A percentile compares a stretch with the other conserved stretches of the same genome.
Conservation (phyloP, 2,888 invertebrate species). For the Lepidocyrtoides sp. region DNA sequence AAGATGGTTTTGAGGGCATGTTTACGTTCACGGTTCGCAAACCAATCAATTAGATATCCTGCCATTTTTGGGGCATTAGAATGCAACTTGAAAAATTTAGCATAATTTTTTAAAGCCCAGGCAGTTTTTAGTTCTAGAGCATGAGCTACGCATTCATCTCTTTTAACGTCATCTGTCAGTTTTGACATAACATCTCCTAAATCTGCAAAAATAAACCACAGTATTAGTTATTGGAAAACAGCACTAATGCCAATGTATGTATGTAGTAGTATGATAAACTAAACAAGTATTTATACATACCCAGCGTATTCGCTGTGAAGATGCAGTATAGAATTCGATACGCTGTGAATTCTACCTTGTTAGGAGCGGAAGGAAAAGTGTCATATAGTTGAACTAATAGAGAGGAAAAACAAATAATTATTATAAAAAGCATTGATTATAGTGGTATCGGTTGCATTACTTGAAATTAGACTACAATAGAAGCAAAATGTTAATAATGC, state of each 20-base stretch:
- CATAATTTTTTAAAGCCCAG: constrained; percentile 97
- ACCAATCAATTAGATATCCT: constrained; percentile 99
- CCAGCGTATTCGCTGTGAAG: constrained; percentile 98
- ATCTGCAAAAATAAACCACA: too few species aligned
- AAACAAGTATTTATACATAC: constrained; percentile 88
- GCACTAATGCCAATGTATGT: too few species aligned
- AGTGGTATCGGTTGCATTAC: too few species aligned
- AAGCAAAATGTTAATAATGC: too few species aligned
- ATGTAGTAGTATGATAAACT: neutral
- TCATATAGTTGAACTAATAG: constrained; percentile 97
- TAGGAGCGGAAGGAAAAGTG: constrained; percentile 88
- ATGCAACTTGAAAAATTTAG: constrained; percentile 97
- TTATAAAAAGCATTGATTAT: too few species aligned
- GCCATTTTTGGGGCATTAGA: constrained; percentile 97
- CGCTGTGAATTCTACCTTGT: constrained; percentile 96
- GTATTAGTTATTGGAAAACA: too few species aligned
- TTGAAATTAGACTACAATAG: too few species aligned
- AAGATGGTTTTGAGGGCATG: constrained; percentile 96
- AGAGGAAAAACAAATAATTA: too few species aligned
- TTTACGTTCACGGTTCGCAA: constrained; percentile 97
- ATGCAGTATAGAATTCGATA: constrained; percentile 99
- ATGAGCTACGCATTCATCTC: constrained; percentile 94
- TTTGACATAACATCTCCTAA: constrained; percentile 96
- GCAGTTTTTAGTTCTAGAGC: constrained; percentile 96
- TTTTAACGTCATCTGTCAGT: constrained; percentile 92